A percentile compares a stretch with the other conserved stretches of the same genome.
These are phyloP conservation scores for Alexandromys fortis DNA, from an alignment of 2,113 vertebrate species.

Conservation along the genomic window DNA sequence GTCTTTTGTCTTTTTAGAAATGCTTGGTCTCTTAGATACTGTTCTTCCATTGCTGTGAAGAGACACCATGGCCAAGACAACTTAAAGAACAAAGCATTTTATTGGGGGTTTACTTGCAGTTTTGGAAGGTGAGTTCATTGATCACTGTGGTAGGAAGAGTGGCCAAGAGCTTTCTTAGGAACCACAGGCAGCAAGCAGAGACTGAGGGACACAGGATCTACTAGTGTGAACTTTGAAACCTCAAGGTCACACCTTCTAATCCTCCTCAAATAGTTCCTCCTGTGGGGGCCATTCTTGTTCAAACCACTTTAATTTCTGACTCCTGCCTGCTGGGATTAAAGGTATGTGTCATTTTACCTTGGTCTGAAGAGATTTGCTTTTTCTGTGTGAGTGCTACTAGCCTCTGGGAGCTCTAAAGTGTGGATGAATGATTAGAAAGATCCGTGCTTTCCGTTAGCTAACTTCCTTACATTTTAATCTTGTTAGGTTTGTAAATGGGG, in stretches of 20 bases:
- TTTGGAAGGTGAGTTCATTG: background rate
- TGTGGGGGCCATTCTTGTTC: background rate
- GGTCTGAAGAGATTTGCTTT: background rate
- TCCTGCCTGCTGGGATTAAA: background rate
- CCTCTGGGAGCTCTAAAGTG: background rate
- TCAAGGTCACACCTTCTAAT: background rate
- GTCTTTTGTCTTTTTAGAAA: background rate
- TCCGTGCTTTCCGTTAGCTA: background rate
- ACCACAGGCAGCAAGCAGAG: background rate
- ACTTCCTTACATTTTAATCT: background rate
- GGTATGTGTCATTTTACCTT: slow-evolving; percentile 7
- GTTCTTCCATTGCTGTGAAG: background rate
- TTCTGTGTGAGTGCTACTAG: background rate
- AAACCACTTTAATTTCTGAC: too few species aligned
- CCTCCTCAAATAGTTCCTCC: background rate
- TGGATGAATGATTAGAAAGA: background rate
- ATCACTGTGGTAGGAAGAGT: background rate
- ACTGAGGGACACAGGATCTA: background rate
- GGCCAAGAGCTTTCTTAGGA: background rate
- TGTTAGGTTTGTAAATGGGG: background rate
- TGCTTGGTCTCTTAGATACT: background rate
- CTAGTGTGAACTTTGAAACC: background rate
- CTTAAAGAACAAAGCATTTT: background rate
- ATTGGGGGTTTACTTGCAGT: background rate
- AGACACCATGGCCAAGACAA: background rate